phyloP scores from a whole-genome alignment of 2,888 invertebrate genomes.

The Pseudococcus viburni region DNA sequence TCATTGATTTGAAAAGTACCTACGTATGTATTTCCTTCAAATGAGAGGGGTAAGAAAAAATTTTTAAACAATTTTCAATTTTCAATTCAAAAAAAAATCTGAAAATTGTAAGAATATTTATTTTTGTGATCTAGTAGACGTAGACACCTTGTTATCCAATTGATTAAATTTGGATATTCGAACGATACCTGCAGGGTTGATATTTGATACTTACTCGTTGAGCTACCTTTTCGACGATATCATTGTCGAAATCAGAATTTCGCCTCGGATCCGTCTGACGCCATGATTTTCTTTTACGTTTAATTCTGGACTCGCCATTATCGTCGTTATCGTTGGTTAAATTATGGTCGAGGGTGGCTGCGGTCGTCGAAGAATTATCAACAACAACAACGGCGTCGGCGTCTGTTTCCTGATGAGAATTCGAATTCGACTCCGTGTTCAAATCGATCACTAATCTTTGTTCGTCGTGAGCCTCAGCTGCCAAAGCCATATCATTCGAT shows the following conservation, averaged over 20 bases:
- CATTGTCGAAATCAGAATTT: background rate
- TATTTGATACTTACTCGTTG: background rate
- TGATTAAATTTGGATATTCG: too few species aligned
- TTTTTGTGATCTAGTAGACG: too few species aligned
- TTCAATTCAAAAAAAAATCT: too few species aligned
- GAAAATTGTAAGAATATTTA: too few species aligned
- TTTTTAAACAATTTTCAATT: too few species aligned
- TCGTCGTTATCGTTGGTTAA: background rate
- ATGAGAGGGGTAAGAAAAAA: too few species aligned
- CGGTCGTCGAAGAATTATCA: background rate
- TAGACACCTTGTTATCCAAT: too few species aligned
- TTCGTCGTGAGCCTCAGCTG: conserved; percentile 60
- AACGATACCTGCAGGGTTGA: too few species aligned
- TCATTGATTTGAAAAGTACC: too few species aligned
- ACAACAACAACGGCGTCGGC: background rate
- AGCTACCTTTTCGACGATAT: background rate
- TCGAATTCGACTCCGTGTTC: conserved; percentile 35
- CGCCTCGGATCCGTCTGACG: background rate
- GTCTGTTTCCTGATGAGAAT: conserved; percentile 27
- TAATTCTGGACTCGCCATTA: background rate
- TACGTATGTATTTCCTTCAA: too few species aligned
- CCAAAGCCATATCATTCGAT: conserved; percentile 44
- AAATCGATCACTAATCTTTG: conserved; percentile 62
- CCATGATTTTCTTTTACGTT: background rate
- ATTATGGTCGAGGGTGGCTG: background rate